These are phyloP conservation scores for Zaprionus kolodkinae DNA, from an alignment of 1,140 invertebrate species.

Conservation along the genomic window DNA sequence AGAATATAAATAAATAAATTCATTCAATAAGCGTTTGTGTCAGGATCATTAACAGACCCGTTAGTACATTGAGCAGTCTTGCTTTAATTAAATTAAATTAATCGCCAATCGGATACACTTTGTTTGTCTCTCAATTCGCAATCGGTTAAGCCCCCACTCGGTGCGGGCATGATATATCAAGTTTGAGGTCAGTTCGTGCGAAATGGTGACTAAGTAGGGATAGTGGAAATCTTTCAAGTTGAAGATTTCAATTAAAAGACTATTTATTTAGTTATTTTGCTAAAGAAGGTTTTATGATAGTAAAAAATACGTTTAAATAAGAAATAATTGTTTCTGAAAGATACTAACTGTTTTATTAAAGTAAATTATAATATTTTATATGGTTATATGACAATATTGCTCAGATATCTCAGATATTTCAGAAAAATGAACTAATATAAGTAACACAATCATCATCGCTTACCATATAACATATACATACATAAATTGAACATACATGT, in stretches of 20 bases:
- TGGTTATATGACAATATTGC: too few species aligned
- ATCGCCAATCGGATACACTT: constrained; percentile 36
- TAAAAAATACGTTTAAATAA: neutral
- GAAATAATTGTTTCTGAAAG: too few species aligned
- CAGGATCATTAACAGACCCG: constrained; percentile 53
- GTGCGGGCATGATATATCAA: neutral
- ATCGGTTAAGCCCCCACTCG: constrained; percentile 11
- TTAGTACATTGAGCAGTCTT: constrained; percentile 48
- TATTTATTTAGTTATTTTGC: neutral
- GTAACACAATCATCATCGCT: too few species aligned
- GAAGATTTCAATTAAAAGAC: too few species aligned
- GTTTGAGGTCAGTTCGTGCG: neutral
- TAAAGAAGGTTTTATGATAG: too few species aligned
- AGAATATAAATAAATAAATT: constrained; percentile 46
- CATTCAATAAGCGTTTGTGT: constrained; percentile 56
- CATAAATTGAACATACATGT: neutral
- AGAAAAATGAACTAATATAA: too few species aligned
- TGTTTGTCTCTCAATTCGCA: constrained; percentile 26
- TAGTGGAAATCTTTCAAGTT: neutral
- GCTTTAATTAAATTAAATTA: constrained; percentile 53
- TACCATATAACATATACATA: neutral
- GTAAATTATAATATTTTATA: too few species aligned
- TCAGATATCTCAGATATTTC: too few species aligned
- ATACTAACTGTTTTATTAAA: too few species aligned
- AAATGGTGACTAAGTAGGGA: neutral